Evolutionary conservation across 2,113 vertebrate species (phyloP), one percentile per base, ranked within the genome.

Genomic region (Oryzias woworae): DNA sequence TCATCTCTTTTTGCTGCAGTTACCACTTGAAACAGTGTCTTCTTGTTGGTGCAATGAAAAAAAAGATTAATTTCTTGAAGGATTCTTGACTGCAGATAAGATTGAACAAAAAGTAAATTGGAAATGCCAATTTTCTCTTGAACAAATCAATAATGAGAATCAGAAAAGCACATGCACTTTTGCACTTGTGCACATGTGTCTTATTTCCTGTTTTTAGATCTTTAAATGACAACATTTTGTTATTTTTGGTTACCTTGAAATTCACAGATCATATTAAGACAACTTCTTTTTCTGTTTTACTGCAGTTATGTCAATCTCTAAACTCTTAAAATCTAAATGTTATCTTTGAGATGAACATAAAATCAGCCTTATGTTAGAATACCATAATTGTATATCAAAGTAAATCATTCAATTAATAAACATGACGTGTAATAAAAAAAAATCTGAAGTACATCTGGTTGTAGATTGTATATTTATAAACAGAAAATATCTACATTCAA

Each of bases 401-500:
- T 20, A 42, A 76, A 24, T 8, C 13, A 56, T n/a, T 47, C 8
- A 31, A 3, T 44, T 24, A 61, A 46, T 56, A 44, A 64, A 69
- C 43, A 46, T 26, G 16, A 48, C 8, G 2, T 23, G 0, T 20
- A 31, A 54, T 45, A 20, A 53, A 55, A 62, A 46, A 53, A 48
- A 31, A 66, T 68, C 7, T 23, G 48, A 61, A 7, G 16, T 24
- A 53, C 20, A 53, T 57, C 6, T 62, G 48, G 72, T 56, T 50
- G 16, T 70, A 49, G 26, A 48, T 44, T 53, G 45, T 51, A 20
- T 50, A 58, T 67, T 50, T 12, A 31, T 7, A 59, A 69, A 65
- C 57, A 54, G 59, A 53, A 62, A 70, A 66, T 60, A 70, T 75
- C 62, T 58, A 44, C 60, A 68, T 42, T 26, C 7, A 75, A 52